Evolutionary conservation across 2,888 invertebrate species (phyloP), one percentile per base, ranked within the genome.

Genomic region (Antitype chi): DNA sequence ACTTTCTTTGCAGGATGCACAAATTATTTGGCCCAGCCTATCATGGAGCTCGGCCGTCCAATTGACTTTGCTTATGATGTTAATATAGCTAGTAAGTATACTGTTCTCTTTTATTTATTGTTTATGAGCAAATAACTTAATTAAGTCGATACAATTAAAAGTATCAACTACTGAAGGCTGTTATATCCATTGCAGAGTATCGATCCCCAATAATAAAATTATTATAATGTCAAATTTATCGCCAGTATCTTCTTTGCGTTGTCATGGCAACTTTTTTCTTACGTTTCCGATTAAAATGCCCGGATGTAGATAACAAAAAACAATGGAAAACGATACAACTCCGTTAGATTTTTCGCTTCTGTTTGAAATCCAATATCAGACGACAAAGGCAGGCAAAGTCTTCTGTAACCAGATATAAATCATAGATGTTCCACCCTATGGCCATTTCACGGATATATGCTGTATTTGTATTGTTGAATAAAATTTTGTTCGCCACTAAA

Each of bases 21-120:
- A 64, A 96, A 96, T 85, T 96, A 94, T 87, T 92, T 96, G 86
- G 89, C 94, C n/a, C 94, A 94, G 76, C 95, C 95, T 15, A 11
- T 70, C 0, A 91, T 92, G 91, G 93, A 92, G 55, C 90, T 91
- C 43, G 93, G 92, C 55, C 93, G 91, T 62, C 88, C 92, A 8
- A 55, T 82, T 7, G 96, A 96, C 88, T 92, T 93, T 74, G 96
- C 95, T 3, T 96, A 96, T 81, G 92, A 96, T 88, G 85, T 92
- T 66, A 94, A 94, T 85, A 90, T 96, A 82, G 96, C 96, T n/a
- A 96, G 96, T 96, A 87, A 95, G 96, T 94, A 71, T 43, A 15
- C 59, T 49, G 15, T 38, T 43, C 2, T 23, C 13, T 32, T 2
- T 43, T 23, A 20, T 47, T 4, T 11, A 17, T 20, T 43, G 15